Conservation (phyloP, 2,113 vertebrate genomes). For the Tetrax tetrax region DNA sequence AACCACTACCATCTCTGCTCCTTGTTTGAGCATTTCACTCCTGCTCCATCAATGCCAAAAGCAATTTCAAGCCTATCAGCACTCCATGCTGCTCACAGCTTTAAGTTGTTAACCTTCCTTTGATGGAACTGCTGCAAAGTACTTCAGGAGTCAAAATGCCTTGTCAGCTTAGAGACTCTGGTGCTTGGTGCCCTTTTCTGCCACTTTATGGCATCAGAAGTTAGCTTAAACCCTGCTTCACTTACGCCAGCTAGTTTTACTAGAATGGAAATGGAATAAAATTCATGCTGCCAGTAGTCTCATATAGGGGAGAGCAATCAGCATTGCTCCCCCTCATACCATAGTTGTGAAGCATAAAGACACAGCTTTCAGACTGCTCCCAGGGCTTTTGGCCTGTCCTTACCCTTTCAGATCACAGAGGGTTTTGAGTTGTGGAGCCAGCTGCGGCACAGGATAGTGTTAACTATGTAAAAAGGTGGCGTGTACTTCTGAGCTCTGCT, state of each 20-base stretch:
- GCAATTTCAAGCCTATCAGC: not conserved
- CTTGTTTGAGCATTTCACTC: not conserved
- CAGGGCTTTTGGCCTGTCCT: not conserved
- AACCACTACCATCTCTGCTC: not conserved
- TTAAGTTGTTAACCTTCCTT: not conserved
- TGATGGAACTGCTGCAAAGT: not conserved
- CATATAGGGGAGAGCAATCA: not conserved
- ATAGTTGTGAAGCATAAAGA: not conserved
- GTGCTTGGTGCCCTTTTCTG: not conserved
- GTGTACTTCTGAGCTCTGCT: not conserved
- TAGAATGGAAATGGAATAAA: not conserved
- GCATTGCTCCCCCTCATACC: not conserved
- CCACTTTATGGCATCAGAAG: not conserved
- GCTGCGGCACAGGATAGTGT: not conserved
- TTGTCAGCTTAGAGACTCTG: not conserved
- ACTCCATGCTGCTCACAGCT: not conserved
- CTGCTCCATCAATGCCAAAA: not conserved
- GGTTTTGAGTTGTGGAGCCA: not conserved
- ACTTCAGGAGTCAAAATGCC: not conserved
- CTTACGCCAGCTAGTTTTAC: not conserved
- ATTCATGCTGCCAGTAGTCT: not conserved
- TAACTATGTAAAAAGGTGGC: not conserved
- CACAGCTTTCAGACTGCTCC: not conserved
- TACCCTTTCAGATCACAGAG: not conserved
- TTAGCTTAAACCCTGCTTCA: not conserved